These are phyloP conservation scores for Sebastes fasciatus DNA, from an alignment of 2,113 vertebrate genomes.

Conservation along the genomic window DNA sequence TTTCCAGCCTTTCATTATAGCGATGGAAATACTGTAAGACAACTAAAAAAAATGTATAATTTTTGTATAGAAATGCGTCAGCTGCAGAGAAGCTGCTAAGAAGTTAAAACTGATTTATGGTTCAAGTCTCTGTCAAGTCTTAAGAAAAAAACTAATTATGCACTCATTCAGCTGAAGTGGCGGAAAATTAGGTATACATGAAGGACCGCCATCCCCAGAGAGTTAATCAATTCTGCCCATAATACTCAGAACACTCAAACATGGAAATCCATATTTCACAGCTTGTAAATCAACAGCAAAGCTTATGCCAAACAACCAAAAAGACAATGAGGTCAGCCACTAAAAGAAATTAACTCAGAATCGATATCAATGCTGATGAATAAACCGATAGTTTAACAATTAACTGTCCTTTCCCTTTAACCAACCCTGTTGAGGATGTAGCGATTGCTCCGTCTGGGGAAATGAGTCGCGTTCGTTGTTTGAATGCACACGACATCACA, in stretches of 20 bases:
- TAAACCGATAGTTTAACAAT: neutral
- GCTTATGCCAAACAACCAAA: neutral
- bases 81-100: neutral
- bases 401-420: neutral
- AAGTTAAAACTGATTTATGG: conserved; percentile 15
- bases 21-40: neutral
- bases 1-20: neutral
- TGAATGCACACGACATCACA: too few species aligned
- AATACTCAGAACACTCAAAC: neutral
- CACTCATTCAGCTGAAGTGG: conserved; percentile 21
- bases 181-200: conserved; percentile 5
- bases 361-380: neutral
- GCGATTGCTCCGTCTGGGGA: neutral
- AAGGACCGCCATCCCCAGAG: neutral
- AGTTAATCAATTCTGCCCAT: conserved; percentile 9
- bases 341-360: neutral
- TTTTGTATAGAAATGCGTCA: neutral
- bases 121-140: conserved; percentile 13
- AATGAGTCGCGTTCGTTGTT: too few species aligned
- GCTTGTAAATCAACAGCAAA: neutral
- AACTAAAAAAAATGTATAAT: conserved; percentile 4
- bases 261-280: conserved; percentile 2
- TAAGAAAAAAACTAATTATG: neutral
- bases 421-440: neutral
- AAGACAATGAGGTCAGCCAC: neutral